Base-by-base conservation (phyloP, 2,888 invertebrate genomes). In the Petrophora chlorosata region DNA sequence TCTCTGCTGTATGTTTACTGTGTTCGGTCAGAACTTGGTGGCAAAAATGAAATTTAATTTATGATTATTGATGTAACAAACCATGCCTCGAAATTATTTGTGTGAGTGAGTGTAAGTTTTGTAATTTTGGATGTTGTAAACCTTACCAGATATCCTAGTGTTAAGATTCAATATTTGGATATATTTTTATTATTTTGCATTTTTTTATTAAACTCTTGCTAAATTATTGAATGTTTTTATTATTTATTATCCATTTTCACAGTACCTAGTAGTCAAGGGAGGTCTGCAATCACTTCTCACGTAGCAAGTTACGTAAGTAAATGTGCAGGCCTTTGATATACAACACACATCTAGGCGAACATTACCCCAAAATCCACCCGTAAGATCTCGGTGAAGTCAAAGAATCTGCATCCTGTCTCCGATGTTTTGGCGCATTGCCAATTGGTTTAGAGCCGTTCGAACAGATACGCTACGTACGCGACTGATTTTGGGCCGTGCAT, bases 191-290 rank as follows among this genome's bases (percentile, higher is more conserved):
- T 85, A 85, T 86, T 88, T 90, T 89, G 89, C 89, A 90, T 82
- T 89, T 89, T 89, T 89, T 90, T 88, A 90, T 87, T 90, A 90
- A 90, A 90, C 85, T 86, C 84, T 82, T 85, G 89, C 89, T 89
- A 87, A 87, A 89, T 82, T 78, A 64, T 67, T 29, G 12, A 42
- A 66, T 60, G 64, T 81, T 75, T 84, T 39, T 35, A 38, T 30
- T 42, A 19, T 7, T 19, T 19, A 5, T 5, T 4, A 4, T 19
- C 19, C 7, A 4, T 1, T 19, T 1, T 2, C 7, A 19, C 19
- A 19, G n/a, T 19, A 7, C 19, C 19, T 2, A 5, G 0, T 5
- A 19, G 19, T 19, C 7, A 19, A 19, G 19, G 19, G 19, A 19
- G 7, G 19, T 19, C 0, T 19, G 7, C 7, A 2, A 1, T 4